Evolutionary conservation across 2,888 invertebrate genomes (phyloP), one percentile per base, ranked within the genome.

Genomic region (Hypolimnas misippus): DNA sequence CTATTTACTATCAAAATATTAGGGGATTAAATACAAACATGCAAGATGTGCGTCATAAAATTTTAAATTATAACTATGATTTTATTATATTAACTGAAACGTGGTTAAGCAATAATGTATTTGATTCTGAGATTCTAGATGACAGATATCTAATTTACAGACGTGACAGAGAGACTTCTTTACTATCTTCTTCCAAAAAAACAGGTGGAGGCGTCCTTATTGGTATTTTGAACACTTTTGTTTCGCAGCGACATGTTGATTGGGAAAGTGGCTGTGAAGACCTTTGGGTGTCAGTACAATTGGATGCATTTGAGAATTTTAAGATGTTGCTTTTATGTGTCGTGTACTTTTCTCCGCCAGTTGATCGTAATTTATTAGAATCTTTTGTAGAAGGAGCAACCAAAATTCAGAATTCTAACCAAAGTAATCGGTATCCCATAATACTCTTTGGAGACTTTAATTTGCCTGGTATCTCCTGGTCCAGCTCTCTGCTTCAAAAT

Each of bases 21-120:
- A 25, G 25, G 5, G 25, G 25, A 2, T 25, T 25, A 25, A 25
- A 25, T 25, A 25, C 25, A 25, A 25, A 25, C 5, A 25, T 25
- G 25, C 38, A 38, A n/a, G 14, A 38, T 38, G 8, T 38, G 6
- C 2, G 5, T 1, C 17, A 3, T 16, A 12, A 49, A 49, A 2
- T 49, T 16, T 19, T 49, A 49, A 49, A 49, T 19, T 17, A 19
- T 49, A 19, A 12, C 6, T 19, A 6, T 5, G 21, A 25, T 25
- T 25, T 25, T 5, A 25, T 25, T 25, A 25, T 25, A 25, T 25
- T 25, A 29, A 8, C 29, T n/a, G 17, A 29, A 12, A 35, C 33
- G 10, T 50, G 21, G 73, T 73, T 74, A 78, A 73, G 29, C 10
- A 29, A 16, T 16, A 33, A 14, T 52, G 14, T 35, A n/a, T 52